Conservation (phyloP, 64 coral and sea anemone genomes). For the Trachythela sp. region DNA sequence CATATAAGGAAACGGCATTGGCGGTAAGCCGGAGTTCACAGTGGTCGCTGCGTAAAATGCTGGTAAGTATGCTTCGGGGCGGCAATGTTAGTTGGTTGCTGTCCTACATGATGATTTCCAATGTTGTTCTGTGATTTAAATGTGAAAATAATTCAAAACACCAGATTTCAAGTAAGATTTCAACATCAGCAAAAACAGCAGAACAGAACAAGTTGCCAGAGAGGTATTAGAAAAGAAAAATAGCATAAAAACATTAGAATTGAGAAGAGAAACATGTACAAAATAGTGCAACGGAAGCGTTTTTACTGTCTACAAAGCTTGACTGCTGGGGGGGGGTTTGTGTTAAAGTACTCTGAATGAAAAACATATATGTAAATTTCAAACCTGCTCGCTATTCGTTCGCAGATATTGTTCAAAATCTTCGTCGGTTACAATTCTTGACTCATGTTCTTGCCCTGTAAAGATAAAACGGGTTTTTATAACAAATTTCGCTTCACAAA, state of each 20-base stretch:
- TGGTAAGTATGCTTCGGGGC: conserved; percentile 74
- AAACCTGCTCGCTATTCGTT: conserved; percentile 4
- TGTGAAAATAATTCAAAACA: no score
- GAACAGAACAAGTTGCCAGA: no score
- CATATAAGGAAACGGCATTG: conserved; percentile 94
- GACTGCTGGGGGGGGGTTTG: background rate
- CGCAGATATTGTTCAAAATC: conserved; percentile 14
- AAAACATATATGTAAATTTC: background rate
- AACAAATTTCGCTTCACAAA: background rate
- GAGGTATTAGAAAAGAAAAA: no score
- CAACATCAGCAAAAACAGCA: no score
- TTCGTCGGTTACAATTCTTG: background rate
- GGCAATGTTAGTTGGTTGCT: background rate
- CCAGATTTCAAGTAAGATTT: no score
- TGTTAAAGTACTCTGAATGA: background rate
- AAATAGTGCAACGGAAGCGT: background rate
- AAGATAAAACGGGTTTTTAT: background rate
- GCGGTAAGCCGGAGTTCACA: conserved; percentile 76
- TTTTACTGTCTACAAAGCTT: background rate
- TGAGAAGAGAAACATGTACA: no score
- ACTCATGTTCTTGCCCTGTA: background rate
- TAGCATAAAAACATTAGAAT: no score
- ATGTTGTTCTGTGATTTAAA: background rate
- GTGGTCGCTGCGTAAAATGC: conserved; percentile 82
- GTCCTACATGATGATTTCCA: no score